A percentile compares a stretch with the other conserved stretches of the same genome.
phyloP scores from a whole-genome alignment of 2,888 invertebrate species.

The Erynnis tages region DNA sequence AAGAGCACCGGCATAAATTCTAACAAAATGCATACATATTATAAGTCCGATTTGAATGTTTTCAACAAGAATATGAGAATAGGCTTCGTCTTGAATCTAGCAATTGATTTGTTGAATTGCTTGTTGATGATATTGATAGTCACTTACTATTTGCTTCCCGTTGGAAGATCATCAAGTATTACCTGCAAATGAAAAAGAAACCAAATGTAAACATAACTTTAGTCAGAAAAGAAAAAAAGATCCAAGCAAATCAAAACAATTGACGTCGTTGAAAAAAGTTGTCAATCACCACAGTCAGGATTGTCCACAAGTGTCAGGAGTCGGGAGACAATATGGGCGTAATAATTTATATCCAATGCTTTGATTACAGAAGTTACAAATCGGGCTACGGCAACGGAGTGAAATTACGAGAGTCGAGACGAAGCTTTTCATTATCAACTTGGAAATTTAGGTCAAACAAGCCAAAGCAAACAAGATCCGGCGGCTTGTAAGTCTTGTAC shows the following conservation, averaged over 20 bases:
- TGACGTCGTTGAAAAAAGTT: neutral
- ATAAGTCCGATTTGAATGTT: no score
- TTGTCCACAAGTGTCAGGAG: slow-evolving; percentile 12
- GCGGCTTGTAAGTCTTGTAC: slow-evolving; percentile 22
- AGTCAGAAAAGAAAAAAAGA: neutral
- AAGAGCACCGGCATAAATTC: no score
- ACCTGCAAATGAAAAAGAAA: neutral
- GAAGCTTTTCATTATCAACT: slow-evolving; percentile 74
- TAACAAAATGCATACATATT: no score
- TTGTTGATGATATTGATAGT: no score
- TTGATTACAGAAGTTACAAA: slow-evolving; percentile 68
- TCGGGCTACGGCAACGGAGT: slow-evolving; percentile 57
- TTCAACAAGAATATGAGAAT: no score
- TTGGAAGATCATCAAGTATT: neutral
- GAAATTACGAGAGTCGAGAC: slow-evolving; percentile 59
- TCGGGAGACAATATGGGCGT: slow-evolving; percentile 43
- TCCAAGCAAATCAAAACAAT: neutral
- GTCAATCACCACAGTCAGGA: neutral
- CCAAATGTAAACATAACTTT: neutral
- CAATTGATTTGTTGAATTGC: no score
- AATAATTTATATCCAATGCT: slow-evolving; percentile 57
- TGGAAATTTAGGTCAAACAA: slow-evolving; percentile 64
- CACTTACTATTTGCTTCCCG: no score
- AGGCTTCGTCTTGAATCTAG: no score
- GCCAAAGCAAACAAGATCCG: slow-evolving; percentile 38